Conservation (phyloP, 2,113 vertebrate species). For the Otis tarda region DNA sequence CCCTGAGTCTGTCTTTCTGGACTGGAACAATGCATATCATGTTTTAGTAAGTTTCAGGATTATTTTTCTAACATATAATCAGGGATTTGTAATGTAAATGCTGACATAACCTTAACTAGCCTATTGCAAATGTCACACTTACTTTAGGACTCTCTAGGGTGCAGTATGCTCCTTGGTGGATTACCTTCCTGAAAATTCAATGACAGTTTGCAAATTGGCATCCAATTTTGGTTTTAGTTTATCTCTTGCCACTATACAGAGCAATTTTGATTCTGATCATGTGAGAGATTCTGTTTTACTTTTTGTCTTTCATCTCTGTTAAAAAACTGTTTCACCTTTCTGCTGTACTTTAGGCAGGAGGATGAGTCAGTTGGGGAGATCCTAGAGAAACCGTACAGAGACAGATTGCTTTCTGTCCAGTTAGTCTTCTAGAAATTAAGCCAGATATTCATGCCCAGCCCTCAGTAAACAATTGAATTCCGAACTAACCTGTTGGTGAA, state of each 20-base stretch:
- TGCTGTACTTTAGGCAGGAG: not conserved
- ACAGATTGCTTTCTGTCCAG: not conserved
- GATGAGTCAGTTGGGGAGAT: conserved; percentile 2
- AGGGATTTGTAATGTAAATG: conserved; percentile 11
- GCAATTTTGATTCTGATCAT: conserved; percentile 4
- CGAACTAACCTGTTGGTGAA: not conserved
- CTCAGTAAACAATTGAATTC: not conserved
- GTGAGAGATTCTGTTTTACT: conserved; percentile 1
- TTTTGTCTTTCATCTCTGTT: not conserved
- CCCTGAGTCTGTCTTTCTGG: not conserved
- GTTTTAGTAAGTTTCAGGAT: not conserved
- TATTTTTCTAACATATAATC: not conserved
- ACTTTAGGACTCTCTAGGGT: conserved; percentile 35
- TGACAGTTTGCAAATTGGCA: conserved; percentile 6
- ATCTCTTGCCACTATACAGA: not conserved
- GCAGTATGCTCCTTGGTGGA: conserved; percentile 22
- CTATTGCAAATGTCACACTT: conserved; percentile 32
- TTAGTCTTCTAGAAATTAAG: not conserved
- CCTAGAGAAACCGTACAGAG: not conserved
- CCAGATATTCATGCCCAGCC: not conserved
- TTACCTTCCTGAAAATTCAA: conserved; percentile 28
- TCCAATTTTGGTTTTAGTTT: conserved; percentile 1
- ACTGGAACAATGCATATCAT: not conserved
- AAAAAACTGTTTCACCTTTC: not conserved
- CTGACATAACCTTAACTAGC: conserved; percentile 25